These are phyloP conservation scores for Copsychus sechellarum DNA, from an alignment of 2,113 vertebrate species.

Conservation along the genomic window DNA sequence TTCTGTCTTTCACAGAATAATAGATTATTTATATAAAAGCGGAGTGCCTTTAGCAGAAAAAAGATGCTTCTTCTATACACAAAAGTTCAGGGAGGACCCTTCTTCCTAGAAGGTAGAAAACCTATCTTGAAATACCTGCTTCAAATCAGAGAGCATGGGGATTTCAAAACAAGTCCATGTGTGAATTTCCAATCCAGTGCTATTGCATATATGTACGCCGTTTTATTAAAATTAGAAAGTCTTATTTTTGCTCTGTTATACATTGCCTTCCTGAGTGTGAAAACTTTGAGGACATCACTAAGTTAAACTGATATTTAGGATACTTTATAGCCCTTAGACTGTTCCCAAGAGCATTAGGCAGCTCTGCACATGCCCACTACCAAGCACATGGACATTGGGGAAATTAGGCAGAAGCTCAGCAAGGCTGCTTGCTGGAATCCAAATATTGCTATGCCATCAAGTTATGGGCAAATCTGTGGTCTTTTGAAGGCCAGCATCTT, in stretches of 20 bases:
- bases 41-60: background rate
- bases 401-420: background rate
- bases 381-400: background rate
- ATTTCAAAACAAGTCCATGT: background rate
- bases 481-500: background rate
- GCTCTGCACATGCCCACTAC: background rate
- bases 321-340: background rate
- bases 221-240: background rate
- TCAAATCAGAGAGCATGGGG: background rate
- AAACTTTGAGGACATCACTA: background rate
- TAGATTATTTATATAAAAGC: background rate
- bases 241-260: background rate
- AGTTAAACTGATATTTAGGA: background rate
- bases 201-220: accelerated
- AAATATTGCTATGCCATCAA: background rate
- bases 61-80: background rate
- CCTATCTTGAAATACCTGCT: background rate
- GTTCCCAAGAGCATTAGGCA: background rate
- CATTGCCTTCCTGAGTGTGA: background rate
- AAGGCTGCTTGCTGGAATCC: background rate
- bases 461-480: background rate
- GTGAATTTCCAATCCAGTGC: background rate
- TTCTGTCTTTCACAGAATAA: background rate
- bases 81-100: background rate
- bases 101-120: background rate